Percentiles rank a stretch among this genome's conserved stretches.
These are phyloP conservation scores for Marasmarcha lunaedactyla DNA, from an alignment of 2,888 invertebrate species.

Conservation along the genomic window DNA sequence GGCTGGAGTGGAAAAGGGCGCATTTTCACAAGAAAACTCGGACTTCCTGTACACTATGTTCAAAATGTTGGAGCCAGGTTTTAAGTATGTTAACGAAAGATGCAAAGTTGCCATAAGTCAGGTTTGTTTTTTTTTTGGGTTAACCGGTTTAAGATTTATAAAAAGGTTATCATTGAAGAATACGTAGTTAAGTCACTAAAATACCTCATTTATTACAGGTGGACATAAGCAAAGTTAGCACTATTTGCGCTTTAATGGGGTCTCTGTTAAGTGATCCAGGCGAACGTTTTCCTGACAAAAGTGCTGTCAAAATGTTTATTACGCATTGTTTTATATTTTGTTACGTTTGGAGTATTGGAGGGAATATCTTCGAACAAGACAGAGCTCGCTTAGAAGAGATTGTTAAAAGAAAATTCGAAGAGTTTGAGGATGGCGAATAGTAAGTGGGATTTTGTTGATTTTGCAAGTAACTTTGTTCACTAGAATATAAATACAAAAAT, in stretches of 20 bases:
- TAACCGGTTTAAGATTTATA: too few species aligned
- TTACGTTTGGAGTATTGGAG: slow-evolving; percentile 89
- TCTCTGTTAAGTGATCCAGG: slow-evolving; percentile 76
- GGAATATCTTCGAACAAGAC: slow-evolving; percentile 80
- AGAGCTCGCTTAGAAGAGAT: slow-evolving; percentile 78
- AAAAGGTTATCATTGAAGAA: too few species aligned
- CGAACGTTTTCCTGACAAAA: slow-evolving; percentile 71
- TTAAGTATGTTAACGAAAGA: slow-evolving; percentile 75
- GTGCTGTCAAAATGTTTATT: slow-evolving; percentile 73
- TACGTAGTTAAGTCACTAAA: too few species aligned
- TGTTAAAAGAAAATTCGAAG: slow-evolving; percentile 77
- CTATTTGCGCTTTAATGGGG: slow-evolving; percentile 80
- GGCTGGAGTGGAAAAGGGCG: slow-evolving; percentile 52
- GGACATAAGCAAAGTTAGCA: slow-evolving; percentile 83
- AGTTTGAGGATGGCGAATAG: slow-evolving; percentile 74
- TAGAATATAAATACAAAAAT: too few species aligned
- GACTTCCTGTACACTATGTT: slow-evolving; percentile 78
- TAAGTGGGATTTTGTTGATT: too few species aligned
- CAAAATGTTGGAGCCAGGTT: slow-evolving; percentile 74
- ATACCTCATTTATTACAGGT: slow-evolving; percentile 61
- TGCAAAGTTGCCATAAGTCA: slow-evolving; percentile 82
- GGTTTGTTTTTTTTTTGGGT: slow-evolving; percentile 45
- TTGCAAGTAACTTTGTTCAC: too few species aligned
- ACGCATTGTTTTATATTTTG: slow-evolving; percentile 85
- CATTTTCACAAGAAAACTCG: slow-evolving; percentile 67